phyloP scores from a whole-genome alignment of 2,888 invertebrate genomes.

The Psococerastis gibbosa region DNA sequence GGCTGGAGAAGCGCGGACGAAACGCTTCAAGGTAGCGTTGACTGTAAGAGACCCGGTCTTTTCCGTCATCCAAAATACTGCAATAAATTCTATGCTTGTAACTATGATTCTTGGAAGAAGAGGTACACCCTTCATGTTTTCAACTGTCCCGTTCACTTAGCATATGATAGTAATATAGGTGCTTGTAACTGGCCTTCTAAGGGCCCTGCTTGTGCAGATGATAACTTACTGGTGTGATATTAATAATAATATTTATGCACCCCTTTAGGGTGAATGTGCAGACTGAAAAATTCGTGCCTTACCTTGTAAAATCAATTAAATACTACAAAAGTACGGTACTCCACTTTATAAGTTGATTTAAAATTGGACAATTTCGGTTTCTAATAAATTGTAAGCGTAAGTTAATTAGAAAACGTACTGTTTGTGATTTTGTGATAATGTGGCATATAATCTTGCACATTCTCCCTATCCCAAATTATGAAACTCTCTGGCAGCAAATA shows the following conservation, averaged over 20 bases:
- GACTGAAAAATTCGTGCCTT: too few species aligned
- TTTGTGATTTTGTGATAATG: too few species aligned
- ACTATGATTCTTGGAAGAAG: slow-evolving; percentile 60
- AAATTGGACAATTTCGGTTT: background rate
- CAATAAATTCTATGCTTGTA: slow-evolving; percentile 64
- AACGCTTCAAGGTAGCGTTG: slow-evolving; percentile 31
- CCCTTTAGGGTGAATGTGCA: too few species aligned
- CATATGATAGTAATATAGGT: slow-evolving; percentile 52
- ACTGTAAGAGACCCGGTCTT: slow-evolving; percentile 32
- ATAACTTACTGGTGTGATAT: slow-evolving; percentile 39
- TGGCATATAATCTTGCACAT: too few species aligned
- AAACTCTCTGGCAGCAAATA: background rate
- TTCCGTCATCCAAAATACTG: slow-evolving; percentile 54
- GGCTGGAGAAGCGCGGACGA: slow-evolving; percentile 38
- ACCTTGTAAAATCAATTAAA: too few species aligned
- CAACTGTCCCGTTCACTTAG: slow-evolving; percentile 59
- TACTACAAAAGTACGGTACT: too few species aligned
- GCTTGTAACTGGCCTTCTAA: slow-evolving; percentile 71
- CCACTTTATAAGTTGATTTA: background rate
- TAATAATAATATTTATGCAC: too few species aligned
- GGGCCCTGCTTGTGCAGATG: slow-evolving; percentile 54
- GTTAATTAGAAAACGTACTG: too few species aligned
- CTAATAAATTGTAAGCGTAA: background rate
- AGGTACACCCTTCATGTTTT: slow-evolving; percentile 55
- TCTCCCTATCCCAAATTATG: too few species aligned